Evolutionary conservation across 1,140 invertebrate species (phyloP).

Genomic region (Batillaria attramentaria): DNA sequence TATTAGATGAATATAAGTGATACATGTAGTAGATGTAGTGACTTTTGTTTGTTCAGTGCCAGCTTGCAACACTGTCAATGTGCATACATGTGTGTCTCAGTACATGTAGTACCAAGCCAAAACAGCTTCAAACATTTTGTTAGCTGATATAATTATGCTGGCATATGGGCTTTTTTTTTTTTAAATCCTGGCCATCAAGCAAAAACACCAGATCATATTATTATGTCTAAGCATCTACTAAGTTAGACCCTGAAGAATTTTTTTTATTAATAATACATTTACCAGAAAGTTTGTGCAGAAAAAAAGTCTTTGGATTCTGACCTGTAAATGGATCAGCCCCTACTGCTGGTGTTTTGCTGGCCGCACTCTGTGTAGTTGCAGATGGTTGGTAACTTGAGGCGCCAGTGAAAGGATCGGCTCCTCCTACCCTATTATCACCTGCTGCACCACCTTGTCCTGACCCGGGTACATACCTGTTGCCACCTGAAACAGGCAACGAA

Average conservation of each 20-base stretch:
- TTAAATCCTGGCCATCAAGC: too few relatives aligned
- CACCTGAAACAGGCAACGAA: conserved; percentile 60
- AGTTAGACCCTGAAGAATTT: too few relatives aligned
- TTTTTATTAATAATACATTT: background rate
- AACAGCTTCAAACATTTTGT: too few relatives aligned
- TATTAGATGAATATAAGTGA: background rate
- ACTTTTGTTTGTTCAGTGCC: too few relatives aligned
- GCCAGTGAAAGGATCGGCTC: conserved; percentile 64
- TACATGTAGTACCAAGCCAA: too few relatives aligned
- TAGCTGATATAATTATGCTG: too few relatives aligned
- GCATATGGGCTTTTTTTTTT: too few relatives aligned
- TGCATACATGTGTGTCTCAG: too few relatives aligned
- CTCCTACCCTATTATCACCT: conserved; percentile 47
- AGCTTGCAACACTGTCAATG: too few relatives aligned
- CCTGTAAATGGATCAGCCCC: conserved; percentile 47
- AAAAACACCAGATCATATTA: too few relatives aligned
- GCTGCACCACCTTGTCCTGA: conserved; percentile 27
- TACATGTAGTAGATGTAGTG: background rate
- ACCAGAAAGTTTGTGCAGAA: conserved; percentile 5
- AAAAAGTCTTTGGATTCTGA: conserved; percentile 10
- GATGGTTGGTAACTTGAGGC: conserved; percentile 30
- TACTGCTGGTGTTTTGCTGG: background rate
- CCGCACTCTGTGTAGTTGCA: background rate
- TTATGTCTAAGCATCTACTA: too few relatives aligned
- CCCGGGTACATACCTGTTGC: conserved; percentile 73